Percentiles rank a stretch among this genome's conserved stretches.
Conservation (phyloP, 2,888 invertebrate genomes). For the Operophtera brumata region DNA sequence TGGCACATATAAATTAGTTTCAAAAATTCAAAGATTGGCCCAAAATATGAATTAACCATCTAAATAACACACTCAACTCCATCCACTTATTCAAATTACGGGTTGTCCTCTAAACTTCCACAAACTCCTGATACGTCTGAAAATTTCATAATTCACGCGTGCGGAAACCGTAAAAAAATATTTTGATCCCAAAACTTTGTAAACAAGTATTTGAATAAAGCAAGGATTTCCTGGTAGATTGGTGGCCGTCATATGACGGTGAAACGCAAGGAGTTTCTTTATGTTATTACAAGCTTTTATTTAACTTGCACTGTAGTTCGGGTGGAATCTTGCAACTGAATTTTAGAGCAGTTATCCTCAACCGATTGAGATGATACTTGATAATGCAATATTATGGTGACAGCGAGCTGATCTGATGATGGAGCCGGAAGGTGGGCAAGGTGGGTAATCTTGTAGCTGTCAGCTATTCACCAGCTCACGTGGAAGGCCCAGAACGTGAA, state of each 20-base stretch:
- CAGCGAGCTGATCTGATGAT: too few species aligned
- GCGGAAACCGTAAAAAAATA: slow-evolving; percentile 27
- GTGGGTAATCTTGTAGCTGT: too few species aligned
- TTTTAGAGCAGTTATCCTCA: too few species aligned
- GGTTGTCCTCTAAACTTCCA: slow-evolving; percentile 20
- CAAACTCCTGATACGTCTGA: slow-evolving; percentile 15
- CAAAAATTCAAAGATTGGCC: slow-evolving; percentile 1
- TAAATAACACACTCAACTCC: slow-evolving; percentile 16
- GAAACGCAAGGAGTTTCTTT: too few species aligned
- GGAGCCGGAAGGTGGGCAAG: too few species aligned
- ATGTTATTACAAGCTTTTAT: too few species aligned
- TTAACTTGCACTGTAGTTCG: too few species aligned
- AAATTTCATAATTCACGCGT: slow-evolving; percentile 26
- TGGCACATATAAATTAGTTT: not conserved
- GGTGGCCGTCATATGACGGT: not conserved
- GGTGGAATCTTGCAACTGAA: too few species aligned
- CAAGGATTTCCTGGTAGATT: not conserved
- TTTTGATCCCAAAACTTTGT: slow-evolving; percentile 13
- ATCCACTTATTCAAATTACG: slow-evolving; percentile 22
- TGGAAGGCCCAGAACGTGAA: not conserved
- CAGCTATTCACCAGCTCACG: too few species aligned
- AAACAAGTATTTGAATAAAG: not conserved
- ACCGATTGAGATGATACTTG: too few species aligned
- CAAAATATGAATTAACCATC: slow-evolving; percentile 19
- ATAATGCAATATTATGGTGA: too few species aligned